These are phyloP conservation scores for Hartigia nigra DNA, from an alignment of 2,888 invertebrate species.

Conservation along the genomic window DNA sequence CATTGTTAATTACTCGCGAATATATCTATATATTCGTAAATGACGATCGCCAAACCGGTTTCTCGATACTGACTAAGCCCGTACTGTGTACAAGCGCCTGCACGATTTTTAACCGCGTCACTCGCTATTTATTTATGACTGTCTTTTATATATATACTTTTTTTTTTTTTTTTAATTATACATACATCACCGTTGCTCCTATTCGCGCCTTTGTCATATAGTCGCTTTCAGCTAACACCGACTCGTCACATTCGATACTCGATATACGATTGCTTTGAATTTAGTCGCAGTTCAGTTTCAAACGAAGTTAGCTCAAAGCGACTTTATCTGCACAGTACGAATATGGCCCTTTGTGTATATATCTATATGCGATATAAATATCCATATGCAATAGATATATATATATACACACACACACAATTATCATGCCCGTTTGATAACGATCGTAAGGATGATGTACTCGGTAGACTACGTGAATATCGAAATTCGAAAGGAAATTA, in stretches of 20 bases:
- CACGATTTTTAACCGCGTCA: background rate
- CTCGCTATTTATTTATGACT: background rate
- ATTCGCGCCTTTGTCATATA: background rate
- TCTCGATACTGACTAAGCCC: background rate
- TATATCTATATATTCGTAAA: background rate
- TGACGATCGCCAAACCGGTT: background rate
- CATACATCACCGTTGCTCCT: background rate
- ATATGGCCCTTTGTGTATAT: background rate
- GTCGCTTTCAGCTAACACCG: background rate
- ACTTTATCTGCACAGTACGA: background rate
- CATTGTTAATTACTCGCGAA: background rate
- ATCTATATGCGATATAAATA: background rate
- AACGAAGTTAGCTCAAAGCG: background rate
- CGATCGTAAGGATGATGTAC: background rate
- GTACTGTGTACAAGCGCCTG: background rate
- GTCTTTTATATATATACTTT: background rate
- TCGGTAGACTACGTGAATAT: background rate
- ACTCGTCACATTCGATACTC: background rate
- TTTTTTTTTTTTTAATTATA: background rate
- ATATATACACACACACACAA: background rate
- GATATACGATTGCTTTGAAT: background rate
- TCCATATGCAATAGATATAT: background rate
- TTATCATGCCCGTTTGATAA: background rate
- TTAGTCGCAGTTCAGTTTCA: background rate
- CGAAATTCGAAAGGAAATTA: background rate